Evolutionary conservation across 2,888 invertebrate genomes (phyloP), one percentile per base, ranked within the genome.

Genomic region (Eilema griseolum): DNA sequence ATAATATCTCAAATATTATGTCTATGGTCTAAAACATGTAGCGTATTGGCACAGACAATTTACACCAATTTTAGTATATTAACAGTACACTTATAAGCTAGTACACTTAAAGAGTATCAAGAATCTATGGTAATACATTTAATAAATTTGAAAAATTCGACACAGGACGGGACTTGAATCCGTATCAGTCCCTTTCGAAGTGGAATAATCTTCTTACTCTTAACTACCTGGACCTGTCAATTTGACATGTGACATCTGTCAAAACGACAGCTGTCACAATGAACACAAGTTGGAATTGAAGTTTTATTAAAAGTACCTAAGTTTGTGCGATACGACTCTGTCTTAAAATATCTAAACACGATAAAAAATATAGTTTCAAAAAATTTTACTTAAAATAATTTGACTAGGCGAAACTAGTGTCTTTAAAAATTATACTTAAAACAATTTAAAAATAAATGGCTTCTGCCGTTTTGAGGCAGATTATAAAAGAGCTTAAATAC

Each of bases 241-340:
- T 52, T 52, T 52, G 52, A n/a, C 52, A 52, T 52, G 52, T 52
- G 52, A 8, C 52, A 52, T n/a, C 52, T n/a, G 52, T 52, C 52
- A 52, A 52, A 52, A 52, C n/a, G 52, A 52, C 52, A 52, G 20
- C n/a, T 52, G 52, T 52, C 52, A 52, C 7, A 52, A n/a, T 52
- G 52, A 52, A 52, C 52, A 52, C n/a, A 10, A 52, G 10, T 52
- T 8, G 52, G 52, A 52, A 8, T 52, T 8, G 52, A 8, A 20
- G 52, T 52, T 7, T 46, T 20, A 37, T 8, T 8, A 33, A 33
- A 33, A 33, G 31, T 37, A 37, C 33, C 1, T 37, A 37, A 33
- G 10, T 33, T 33, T 37, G 33, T 37, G 33, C 33, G 11, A 37
- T 33, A 37, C 2, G 12, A 52, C 2, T 1, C 2, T 52, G 46